These are phyloP conservation scores for Melanerpes aurifrons DNA, from an alignment of 2,113 vertebrate genomes.

Conservation along the genomic window DNA sequence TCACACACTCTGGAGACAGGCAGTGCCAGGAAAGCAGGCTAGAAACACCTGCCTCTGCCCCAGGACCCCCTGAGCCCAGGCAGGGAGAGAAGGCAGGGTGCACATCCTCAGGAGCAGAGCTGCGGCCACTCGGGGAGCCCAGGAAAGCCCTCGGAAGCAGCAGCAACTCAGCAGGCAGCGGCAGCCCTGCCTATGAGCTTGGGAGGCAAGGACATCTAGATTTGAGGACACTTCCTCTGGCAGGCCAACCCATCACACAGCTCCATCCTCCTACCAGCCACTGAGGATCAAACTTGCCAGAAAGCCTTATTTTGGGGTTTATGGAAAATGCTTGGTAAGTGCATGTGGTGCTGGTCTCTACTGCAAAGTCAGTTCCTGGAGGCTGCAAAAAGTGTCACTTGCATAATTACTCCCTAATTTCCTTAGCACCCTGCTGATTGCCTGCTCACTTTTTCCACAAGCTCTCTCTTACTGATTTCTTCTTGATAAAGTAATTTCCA, in stretches of 20 bases:
- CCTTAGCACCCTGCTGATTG: conserved; percentile 61
- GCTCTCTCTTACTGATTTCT: conserved; percentile 31
- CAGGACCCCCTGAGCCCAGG: not conserved
- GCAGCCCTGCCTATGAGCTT: not conserved
- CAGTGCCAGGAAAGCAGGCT: not conserved
- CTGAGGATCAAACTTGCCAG: not conserved
- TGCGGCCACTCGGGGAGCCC: not conserved
- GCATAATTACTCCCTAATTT: conserved; percentile 60
- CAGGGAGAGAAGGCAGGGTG: conserved; percentile 59
- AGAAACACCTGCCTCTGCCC: accelerated
- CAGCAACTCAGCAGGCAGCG: not conserved
- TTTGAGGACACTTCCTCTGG: not conserved
- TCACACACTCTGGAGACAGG: not conserved
- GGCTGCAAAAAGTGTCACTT: conserved; percentile 47
- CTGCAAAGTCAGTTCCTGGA: conserved; percentile 33
- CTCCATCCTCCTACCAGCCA: not conserved
- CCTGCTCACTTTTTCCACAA: conserved; percentile 50
- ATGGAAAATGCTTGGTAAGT: conserved; percentile 18
- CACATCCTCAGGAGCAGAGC: conserved; percentile 1
- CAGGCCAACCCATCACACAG: not conserved
- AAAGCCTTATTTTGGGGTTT: conserved; percentile 18
- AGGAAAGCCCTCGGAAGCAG: not conserved
- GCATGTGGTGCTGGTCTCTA: conserved; percentile 26
- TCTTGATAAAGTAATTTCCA: conserved; percentile 36
- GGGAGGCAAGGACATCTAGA: not conserved